Conservation (phyloP, 2,113 vertebrate genomes). For the Actenoides hombroni region DNA sequence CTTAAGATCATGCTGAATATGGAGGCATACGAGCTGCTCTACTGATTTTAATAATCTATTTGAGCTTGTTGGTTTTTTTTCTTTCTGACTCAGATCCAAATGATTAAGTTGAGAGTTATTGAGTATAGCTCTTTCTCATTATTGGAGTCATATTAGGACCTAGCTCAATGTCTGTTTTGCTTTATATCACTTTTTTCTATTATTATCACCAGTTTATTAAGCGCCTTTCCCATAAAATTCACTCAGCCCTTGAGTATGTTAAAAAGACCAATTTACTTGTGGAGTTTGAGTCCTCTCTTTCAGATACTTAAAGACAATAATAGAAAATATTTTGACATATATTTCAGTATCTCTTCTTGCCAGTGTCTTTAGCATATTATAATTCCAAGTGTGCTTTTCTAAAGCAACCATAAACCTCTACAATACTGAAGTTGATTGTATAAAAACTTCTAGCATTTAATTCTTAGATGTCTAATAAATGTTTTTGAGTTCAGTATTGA, state of each 20-base stretch:
- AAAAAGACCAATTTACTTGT: not conserved
- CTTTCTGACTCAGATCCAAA: not conserved
- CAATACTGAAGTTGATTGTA: not conserved
- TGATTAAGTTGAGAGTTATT: not conserved
- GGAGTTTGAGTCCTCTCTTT: not conserved
- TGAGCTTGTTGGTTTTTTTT: not conserved
- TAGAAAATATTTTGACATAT: not conserved
- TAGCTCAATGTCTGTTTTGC: not conserved
- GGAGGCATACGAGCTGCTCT: not conserved
- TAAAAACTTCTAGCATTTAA: not conserved
- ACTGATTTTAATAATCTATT: not conserved
- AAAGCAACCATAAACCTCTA: not conserved
- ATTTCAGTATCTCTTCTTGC: not conserved
- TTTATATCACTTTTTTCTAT: not conserved
- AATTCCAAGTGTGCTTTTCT: not conserved
- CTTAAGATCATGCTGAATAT: not conserved
- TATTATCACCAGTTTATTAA: not conserved
- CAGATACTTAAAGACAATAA: not conserved
- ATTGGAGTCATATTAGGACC: not conserved
- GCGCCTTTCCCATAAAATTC: not conserved
- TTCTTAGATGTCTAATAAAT: not conserved
- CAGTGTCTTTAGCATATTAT: not conserved
- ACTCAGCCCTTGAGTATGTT: not conserved
- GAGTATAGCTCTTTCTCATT: not conserved
- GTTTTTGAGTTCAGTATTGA: not conserved